Conservation (phyloP, 2,797 vertebrate species). For the Novumbra hubbsi region DNA sequence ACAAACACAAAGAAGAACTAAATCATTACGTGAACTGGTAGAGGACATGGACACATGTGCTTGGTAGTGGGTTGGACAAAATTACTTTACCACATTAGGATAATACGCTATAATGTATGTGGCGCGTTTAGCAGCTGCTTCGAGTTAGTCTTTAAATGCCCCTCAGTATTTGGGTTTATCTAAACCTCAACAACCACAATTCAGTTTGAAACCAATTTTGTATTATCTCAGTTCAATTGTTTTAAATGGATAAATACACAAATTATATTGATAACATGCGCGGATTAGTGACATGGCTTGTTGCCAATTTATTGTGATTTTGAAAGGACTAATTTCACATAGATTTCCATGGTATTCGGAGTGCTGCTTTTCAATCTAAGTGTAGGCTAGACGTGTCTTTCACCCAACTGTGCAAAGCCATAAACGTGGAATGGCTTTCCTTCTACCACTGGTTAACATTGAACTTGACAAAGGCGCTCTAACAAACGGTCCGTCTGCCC, state of each 20-base stretch:
- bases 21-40: neutral
- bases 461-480: conserved; percentile 65
- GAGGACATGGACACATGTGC: neutral
- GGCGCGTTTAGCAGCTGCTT: neutral
- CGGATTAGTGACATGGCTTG: neutral
- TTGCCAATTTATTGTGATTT: conserved; percentile 1
- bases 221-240: neutral
- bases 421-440: conserved; percentile 32
- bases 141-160: neutral
- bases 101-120: neutral
- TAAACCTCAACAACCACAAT: neutral
- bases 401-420: conserved; percentile 14
- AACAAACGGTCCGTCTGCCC: conserved; percentile 55
- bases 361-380: conserved; percentile 5
- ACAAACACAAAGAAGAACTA: neutral
- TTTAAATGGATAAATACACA: neutral
- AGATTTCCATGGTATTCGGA: neutral
- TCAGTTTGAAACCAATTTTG: neutral
- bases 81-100: neutral
- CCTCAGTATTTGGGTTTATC: neutral
- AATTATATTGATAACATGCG: neutral
- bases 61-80: neutral
- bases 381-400: conserved; percentile 11
- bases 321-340: neutral
- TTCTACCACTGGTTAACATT: conserved; percentile 64